Evolutionary conservation across 2,797 vertebrate species (phyloP).

Genomic region (Brotula barbata): DNA sequence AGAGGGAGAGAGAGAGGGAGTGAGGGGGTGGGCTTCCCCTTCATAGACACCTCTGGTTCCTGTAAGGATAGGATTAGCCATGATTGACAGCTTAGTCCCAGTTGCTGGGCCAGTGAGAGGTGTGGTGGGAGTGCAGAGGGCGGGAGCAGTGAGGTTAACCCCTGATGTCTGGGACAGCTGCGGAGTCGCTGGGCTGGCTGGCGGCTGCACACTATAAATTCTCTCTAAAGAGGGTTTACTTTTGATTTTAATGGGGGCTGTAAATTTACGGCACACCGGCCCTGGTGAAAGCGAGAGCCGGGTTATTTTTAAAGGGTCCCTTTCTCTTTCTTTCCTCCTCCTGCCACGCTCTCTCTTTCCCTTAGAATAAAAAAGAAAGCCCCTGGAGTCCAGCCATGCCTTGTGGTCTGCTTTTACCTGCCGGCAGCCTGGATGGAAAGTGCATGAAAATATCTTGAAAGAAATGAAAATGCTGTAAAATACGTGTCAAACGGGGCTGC

Average conservation of each 20-base stretch:
- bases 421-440: slow-evolving; percentile 54
- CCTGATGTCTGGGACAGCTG: slow-evolving; percentile 73
- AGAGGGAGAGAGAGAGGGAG: neutral
- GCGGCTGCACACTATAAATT: slow-evolving; percentile 77
- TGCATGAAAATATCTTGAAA: slow-evolving; percentile 55
- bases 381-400: slow-evolving; percentile 42
- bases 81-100: slow-evolving; percentile 63
- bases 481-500: too few relatives aligned
- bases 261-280: slow-evolving; percentile 72
- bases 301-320: slow-evolving; percentile 64
- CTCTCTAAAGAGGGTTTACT: slow-evolving; percentile 79
- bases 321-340: slow-evolving; percentile 32
- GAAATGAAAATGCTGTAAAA: slow-evolving; percentile 48
- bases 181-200: slow-evolving; percentile 61
- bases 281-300: slow-evolving; percentile 56
- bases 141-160: slow-evolving; percentile 62
- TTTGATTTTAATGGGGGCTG: slow-evolving; percentile 79
- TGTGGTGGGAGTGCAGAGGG: slow-evolving; percentile 52
- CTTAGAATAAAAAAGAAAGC: slow-evolving; percentile 41
- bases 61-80: slow-evolving; percentile 54
- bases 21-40: neutral
- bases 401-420: slow-evolving; percentile 63
- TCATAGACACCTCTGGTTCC: slow-evolving; percentile 41
- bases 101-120: slow-evolving; percentile 58
- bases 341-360: slow-evolving; percentile 25